Conservation (phyloP, 2,113 vertebrate genomes). For the Spilogale gracilis region DNA sequence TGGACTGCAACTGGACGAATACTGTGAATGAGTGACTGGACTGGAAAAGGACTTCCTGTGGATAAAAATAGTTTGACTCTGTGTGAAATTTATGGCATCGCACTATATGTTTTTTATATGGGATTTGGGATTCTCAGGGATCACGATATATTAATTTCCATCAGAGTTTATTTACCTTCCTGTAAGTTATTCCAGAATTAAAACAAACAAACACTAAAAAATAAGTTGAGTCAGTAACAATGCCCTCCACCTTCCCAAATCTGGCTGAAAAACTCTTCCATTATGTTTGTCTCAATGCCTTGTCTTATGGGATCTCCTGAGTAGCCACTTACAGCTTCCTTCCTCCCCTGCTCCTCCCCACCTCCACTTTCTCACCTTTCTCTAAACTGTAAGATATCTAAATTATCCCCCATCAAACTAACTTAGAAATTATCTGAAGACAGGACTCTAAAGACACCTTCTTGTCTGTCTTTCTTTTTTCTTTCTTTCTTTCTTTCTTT, state of each 20-base stretch:
- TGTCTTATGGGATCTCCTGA: neutral
- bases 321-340: neutral
- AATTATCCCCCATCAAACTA: neutral
- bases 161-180: neutral
- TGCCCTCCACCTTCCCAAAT: neutral
- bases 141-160: neutral
- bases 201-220: conserved; percentile 10
- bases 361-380: neutral
- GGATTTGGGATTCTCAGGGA: neutral
- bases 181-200: neutral
- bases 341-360: neutral
- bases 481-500: neutral
- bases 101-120: neutral
- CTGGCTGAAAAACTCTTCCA: neutral
- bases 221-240: neutral
- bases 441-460: neutral
- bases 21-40: neutral
- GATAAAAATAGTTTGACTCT: neutral
- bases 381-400: neutral
- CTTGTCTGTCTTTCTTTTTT: neutral
- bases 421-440: neutral
- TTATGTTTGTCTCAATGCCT: neutral
- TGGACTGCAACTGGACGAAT: neutral
- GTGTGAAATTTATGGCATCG: neutral
- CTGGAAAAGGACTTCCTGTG: neutral